phyloP scores from a whole-genome alignment of 2,888 invertebrate genomes.

The Pammene aurita region DNA sequence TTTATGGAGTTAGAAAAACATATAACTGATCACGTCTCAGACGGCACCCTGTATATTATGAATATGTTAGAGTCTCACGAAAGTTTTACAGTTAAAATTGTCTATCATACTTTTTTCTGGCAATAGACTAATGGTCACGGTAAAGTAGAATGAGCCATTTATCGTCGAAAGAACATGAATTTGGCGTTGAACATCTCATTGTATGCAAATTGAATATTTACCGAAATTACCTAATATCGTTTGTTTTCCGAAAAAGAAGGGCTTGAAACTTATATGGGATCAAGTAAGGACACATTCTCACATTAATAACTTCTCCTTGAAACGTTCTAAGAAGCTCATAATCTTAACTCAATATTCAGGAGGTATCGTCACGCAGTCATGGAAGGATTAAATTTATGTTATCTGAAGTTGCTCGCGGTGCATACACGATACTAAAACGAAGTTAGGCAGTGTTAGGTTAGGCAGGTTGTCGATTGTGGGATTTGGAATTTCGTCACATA shows the following conservation, averaged over 20 bases:
- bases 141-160: too few relatives aligned
- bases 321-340: conserved; percentile 9
- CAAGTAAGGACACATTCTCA: not conserved
- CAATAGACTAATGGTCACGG: too few relatives aligned
- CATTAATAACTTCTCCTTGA: not conserved
- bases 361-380: conserved; percentile 5
- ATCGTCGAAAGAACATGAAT: too few relatives aligned
- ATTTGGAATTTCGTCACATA: not conserved
- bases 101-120: too few relatives aligned
- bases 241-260: too few relatives aligned
- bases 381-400: conserved; percentile 10
- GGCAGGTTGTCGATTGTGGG: not conserved
- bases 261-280: not conserved
- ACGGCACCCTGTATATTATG: too few relatives aligned
- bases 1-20: too few relatives aligned
- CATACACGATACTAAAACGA: not conserved
- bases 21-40: too few relatives aligned
- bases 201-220: not conserved
- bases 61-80: too few relatives aligned
- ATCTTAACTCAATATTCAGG: conserved; percentile 22
- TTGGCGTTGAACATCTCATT: too few relatives aligned
- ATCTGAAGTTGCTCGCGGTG: not conserved
- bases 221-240: not conserved
- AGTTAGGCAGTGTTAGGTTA: not conserved
- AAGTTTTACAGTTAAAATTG: too few relatives aligned